Conservation (phyloP, 2,888 invertebrate genomes). For the Lathronympha strigana region DNA sequence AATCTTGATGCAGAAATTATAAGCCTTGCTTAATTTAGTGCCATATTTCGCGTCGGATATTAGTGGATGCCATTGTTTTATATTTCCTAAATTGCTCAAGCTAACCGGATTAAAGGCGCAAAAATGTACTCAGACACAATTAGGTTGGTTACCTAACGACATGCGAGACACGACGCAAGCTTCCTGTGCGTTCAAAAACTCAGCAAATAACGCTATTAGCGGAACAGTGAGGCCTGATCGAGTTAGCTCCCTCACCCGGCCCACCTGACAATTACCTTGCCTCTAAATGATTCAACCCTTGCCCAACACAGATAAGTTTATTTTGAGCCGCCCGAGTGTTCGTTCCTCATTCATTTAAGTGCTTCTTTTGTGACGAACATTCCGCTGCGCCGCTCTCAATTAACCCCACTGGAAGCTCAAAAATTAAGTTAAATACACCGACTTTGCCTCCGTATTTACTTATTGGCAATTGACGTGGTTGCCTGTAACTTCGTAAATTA, state of each 20-base stretch:
- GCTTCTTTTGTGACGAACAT: constrained; percentile 82
- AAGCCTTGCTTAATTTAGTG: too few relatives aligned
- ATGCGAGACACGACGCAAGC: constrained; percentile 41
- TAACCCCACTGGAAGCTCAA: constrained; percentile 79
- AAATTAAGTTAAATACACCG: constrained; percentile 84
- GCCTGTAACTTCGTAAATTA: constrained; percentile 73
- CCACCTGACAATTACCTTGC: constrained; percentile 75
- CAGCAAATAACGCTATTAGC: constrained; percentile 75
- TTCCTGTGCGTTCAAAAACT: constrained; percentile 70
- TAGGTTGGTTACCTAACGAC: constrained; percentile 18
- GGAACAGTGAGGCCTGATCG: constrained; percentile 74
- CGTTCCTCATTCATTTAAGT: constrained; percentile 75
- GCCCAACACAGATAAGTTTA: constrained; percentile 81
- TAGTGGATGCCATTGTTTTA: too few relatives aligned
- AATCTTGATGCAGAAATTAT: too few relatives aligned
- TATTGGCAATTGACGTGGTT: constrained; percentile 74
- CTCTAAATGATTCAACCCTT: constrained; percentile 80
- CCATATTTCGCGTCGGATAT: too few relatives aligned
- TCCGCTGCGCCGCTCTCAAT: constrained; percentile 77
- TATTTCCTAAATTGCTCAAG: not conserved
- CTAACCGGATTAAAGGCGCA: constrained; percentile 28
- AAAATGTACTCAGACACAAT: constrained; percentile 33
- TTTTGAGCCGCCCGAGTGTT: constrained; percentile 80
- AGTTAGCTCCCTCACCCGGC: constrained; percentile 70
- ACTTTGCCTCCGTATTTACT: constrained; percentile 75